These are phyloP conservation scores for Nymphalis polychloros DNA, from an alignment of 2,888 invertebrate species.

Conservation along the genomic window DNA sequence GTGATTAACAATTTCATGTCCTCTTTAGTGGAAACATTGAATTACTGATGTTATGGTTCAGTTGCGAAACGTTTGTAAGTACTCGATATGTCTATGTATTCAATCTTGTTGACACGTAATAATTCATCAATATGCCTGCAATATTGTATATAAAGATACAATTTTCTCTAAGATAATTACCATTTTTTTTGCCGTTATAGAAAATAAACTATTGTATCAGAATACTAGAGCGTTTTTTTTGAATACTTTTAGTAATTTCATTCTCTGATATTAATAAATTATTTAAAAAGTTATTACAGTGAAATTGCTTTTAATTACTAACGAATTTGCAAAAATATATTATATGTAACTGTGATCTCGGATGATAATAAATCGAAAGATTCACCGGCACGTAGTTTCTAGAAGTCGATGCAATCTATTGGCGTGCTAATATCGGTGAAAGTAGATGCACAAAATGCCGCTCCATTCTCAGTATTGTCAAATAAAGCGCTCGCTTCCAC, in stretches of 20 bases:
- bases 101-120: too few species aligned
- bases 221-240: too few species aligned
- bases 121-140: too few species aligned
- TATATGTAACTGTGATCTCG: neutral
- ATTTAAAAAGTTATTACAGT: too few species aligned
- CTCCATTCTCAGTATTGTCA: slow-evolving; percentile 39
- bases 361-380: slow-evolving; percentile 44
- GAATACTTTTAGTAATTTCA: too few species aligned
- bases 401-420: slow-evolving; percentile 57
- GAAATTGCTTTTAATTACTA: too few species aligned
- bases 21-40: slow-evolving; percentile 30
- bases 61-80: neutral
- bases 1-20: slow-evolving; percentile 42
- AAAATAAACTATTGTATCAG: too few species aligned
- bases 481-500: slow-evolving; percentile 36
- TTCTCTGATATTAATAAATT: too few species aligned
- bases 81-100: too few species aligned
- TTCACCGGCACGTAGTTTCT: slow-evolving; percentile 53
- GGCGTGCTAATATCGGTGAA: slow-evolving; percentile 73
- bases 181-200: too few species aligned
- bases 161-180: too few species aligned
- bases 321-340: neutral
- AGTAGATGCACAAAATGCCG: slow-evolving; percentile 71
- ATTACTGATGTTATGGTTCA: neutral
- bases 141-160: too few species aligned